These are phyloP conservation scores for Triplophysa yarkandensis DNA, from an alignment of 2,797 vertebrate genomes.

Conservation along the genomic window DNA sequence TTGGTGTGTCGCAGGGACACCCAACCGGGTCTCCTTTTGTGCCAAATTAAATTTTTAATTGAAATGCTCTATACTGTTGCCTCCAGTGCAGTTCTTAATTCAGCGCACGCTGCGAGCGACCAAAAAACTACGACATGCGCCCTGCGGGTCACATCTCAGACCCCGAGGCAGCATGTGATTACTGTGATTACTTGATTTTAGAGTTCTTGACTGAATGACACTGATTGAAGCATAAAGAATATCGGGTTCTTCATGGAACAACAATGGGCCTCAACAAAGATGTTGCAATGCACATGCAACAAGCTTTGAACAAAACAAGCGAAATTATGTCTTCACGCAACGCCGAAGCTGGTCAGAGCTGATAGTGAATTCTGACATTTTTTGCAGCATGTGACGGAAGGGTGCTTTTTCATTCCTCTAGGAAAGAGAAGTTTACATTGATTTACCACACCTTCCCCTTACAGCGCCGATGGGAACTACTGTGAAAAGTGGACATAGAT, in stretches of 20 bases:
- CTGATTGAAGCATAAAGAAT: slow-evolving; percentile 30
- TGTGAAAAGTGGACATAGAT: slow-evolving; percentile 59
- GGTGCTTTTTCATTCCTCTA: neutral
- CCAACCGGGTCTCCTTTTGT: slow-evolving; percentile 12
- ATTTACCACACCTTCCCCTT: slow-evolving; percentile 25
- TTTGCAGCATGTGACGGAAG: neutral
- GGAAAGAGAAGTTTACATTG: slow-evolving; percentile 14
- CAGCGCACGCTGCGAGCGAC: slow-evolving; percentile 18
- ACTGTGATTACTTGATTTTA: slow-evolving; percentile 36
- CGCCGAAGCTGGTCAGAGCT: neutral
- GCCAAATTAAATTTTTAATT: slow-evolving; percentile 31
- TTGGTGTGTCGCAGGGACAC: slow-evolving; percentile 7
- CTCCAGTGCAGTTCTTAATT: slow-evolving; percentile 13
- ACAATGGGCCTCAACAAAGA: slow-evolving; percentile 17
- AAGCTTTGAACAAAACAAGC: slow-evolving; percentile 10
- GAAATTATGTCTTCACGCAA: neutral
- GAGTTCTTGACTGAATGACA: slow-evolving; percentile 15
- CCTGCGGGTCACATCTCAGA: slow-evolving; percentile 13
- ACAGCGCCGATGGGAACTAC: slow-evolving; percentile 20
- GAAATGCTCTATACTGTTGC: slow-evolving; percentile 7
- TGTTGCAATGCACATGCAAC: neutral
- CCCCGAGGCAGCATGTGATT: slow-evolving; percentile 27
- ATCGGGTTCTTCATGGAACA: slow-evolving; percentile 9
- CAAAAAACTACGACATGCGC: slow-evolving; percentile 25
- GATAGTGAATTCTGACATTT: slow-evolving; percentile 1